These are phyloP conservation scores for Paramacrobiotus metropolitanus DNA, from an alignment of 1,140 invertebrate species.

Conservation along the genomic window DNA sequence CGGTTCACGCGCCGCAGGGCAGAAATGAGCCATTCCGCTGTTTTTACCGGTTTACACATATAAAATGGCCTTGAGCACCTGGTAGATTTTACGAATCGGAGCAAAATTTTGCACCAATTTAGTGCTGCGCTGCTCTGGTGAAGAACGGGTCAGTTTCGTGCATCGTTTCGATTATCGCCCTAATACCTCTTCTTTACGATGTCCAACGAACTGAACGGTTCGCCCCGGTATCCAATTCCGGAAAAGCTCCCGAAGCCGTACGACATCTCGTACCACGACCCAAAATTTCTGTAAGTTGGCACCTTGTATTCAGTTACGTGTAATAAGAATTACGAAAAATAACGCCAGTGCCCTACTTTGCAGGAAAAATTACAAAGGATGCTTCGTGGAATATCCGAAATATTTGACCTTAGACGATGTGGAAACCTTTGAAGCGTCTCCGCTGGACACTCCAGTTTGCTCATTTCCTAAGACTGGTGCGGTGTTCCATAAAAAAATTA, in stretches of 20 bases:
- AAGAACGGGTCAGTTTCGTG: no score
- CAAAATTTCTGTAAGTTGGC: not conserved
- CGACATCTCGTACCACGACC: not conserved
- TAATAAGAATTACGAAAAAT: not conserved
- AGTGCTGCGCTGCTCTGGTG: no score
- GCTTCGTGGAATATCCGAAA: not conserved
- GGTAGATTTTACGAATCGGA: no score
- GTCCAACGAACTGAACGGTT: no score
- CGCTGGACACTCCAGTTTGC: not conserved
- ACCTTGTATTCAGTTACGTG: not conserved
- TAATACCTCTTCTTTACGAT: no score
- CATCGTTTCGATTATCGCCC: no score
- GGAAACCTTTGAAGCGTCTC: constrained; percentile 1
- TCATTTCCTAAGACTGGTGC: not conserved
- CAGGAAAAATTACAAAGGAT: not conserved
- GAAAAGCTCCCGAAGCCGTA: not conserved
- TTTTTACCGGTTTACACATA: no score
- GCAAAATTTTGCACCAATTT: no score
- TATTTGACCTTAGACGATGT: not conserved
- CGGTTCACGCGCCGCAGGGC: no score
- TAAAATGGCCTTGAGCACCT: no score
- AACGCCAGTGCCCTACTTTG: not conserved
- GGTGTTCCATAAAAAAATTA: no score
- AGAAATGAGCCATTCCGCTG: no score
- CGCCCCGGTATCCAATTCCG: not conserved